A percentile compares a stretch with the other conserved stretches of the same genome.
phyloP scores from a whole-genome alignment of 2,888 invertebrate genomes.

The Bruchidius siliquastri region DNA sequence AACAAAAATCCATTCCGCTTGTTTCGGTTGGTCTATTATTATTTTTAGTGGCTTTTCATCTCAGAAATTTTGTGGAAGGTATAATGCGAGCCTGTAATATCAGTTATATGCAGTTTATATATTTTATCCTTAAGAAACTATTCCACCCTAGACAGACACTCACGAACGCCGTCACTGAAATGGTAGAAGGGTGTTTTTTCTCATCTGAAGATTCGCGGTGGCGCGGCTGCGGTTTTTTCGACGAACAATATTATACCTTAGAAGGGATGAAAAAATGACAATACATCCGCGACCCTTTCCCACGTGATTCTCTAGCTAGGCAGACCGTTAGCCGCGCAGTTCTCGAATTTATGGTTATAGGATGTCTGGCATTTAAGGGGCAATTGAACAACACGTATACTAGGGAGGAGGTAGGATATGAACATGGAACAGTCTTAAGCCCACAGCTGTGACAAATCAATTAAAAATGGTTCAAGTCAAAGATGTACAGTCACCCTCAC shows the following conservation, averaged over 20 bases:
- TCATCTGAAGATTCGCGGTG: background rate
- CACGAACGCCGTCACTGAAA: background rate
- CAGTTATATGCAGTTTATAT: no score
- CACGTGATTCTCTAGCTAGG: background rate
- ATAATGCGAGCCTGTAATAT: no score
- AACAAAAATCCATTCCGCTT: no score
- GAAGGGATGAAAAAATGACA: background rate
- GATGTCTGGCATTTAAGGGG: background rate
- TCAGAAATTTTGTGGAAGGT: no score
- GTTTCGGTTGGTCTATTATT: no score
- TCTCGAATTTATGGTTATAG: background rate
- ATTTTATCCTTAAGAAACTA: no score
- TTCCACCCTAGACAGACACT: background rate
- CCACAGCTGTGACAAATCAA: background rate
- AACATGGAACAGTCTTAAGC: background rate
- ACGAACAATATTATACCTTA: background rate
- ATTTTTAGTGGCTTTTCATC: no score
- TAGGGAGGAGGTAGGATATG: background rate
- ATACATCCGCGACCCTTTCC: background rate
- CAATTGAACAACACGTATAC: background rate
- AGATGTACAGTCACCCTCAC: background rate
- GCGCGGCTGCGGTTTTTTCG: background rate
- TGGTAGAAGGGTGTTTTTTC: background rate
- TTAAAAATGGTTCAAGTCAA: background rate
- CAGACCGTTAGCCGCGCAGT: background rate